phyloP scores from a whole-genome alignment of 2,888 invertebrate genomes.

The Heteromyza rotundicornis region DNA sequence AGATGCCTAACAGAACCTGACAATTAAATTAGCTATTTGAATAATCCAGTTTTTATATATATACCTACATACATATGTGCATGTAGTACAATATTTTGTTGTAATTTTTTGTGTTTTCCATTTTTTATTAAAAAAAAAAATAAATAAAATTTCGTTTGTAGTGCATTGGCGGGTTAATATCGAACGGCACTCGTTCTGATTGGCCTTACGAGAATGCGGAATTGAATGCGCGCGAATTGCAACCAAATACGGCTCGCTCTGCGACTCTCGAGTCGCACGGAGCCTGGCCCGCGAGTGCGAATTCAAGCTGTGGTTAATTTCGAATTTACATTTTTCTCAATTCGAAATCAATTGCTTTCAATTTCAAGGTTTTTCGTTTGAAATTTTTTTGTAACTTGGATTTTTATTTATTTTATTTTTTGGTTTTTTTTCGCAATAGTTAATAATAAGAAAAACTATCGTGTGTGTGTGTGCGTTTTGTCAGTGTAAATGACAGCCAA shows the following conservation, averaged over 20 bases:
- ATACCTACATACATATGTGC: too few relatives aligned
- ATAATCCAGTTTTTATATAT: constrained; percentile 33
- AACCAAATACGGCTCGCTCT: constrained; percentile 43
- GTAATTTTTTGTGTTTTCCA: constrained; percentile 12
- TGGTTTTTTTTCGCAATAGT: not conserved
- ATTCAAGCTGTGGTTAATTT: constrained; percentile 5
- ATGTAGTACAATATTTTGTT: too few relatives aligned
- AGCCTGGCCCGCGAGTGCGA: not conserved
- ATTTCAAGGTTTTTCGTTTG: constrained; percentile 38
- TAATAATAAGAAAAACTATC: too few relatives aligned
- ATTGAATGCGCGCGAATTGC: constrained; percentile 50
- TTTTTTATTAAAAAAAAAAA: constrained; percentile 20
- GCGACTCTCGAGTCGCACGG: not conserved
- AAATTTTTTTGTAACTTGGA: not conserved
- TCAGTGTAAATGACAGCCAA: too few relatives aligned
- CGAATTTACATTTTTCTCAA: constrained; percentile 29
- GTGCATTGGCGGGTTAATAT: constrained; percentile 14
- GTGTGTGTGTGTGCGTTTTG: too few relatives aligned
- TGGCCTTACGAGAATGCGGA: constrained; percentile 47
- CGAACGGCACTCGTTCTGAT: constrained; percentile 25
- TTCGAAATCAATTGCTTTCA: constrained; percentile 39
- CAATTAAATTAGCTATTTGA: constrained; percentile 35
- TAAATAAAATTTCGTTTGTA: not conserved
- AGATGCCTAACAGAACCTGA: constrained; percentile 1
- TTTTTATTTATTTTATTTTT: constrained; percentile 14